These are phyloP conservation scores for Chloromyia formosa DNA, from an alignment of 2,888 invertebrate genomes.

Conservation along the genomic window DNA sequence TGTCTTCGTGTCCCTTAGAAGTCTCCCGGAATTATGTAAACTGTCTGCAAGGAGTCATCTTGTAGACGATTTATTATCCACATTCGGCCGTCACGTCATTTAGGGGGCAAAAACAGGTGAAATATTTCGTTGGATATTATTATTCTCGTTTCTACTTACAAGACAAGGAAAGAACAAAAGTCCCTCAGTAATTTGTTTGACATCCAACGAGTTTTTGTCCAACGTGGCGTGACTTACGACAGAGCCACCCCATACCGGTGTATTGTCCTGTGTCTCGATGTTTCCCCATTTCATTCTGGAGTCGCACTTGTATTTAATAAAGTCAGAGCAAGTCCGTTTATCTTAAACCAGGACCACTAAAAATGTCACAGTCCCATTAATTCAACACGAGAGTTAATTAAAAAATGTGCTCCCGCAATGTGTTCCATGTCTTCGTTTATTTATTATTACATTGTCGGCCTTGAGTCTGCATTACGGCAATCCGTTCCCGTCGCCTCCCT, in stretches of 20 bases:
- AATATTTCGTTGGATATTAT: slow-evolving; percentile 27
- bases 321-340: slow-evolving; percentile 48
- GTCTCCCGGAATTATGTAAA: background rate
- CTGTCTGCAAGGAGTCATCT: slow-evolving; percentile 1
- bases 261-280: background rate
- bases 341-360: slow-evolving; percentile 50
- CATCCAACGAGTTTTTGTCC: slow-evolving; percentile 38
- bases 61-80: slow-evolving; percentile 28
- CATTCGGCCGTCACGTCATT: background rate
- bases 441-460: slow-evolving; percentile 47
- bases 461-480: slow-evolving; percentile 32
- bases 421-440: slow-evolving; percentile 49
- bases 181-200: slow-evolving; percentile 40
- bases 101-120: background rate
- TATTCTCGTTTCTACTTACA: slow-evolving; percentile 14
- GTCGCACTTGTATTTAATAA: slow-evolving; percentile 44
- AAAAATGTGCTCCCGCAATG: slow-evolving; percentile 50
- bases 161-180: slow-evolving; percentile 1
- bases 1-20: background rate
- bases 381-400: slow-evolving; percentile 49
- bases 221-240: slow-evolving; percentile 11
- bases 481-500: slow-evolving; percentile 6
- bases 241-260: background rate
- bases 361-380: slow-evolving; percentile 50
- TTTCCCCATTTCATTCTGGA: background rate